Evolutionary conservation across 1,140 invertebrate species (phyloP), one percentile per base, ranked within the genome.

Genomic region (Pseudachorutes palmiensis): DNA sequence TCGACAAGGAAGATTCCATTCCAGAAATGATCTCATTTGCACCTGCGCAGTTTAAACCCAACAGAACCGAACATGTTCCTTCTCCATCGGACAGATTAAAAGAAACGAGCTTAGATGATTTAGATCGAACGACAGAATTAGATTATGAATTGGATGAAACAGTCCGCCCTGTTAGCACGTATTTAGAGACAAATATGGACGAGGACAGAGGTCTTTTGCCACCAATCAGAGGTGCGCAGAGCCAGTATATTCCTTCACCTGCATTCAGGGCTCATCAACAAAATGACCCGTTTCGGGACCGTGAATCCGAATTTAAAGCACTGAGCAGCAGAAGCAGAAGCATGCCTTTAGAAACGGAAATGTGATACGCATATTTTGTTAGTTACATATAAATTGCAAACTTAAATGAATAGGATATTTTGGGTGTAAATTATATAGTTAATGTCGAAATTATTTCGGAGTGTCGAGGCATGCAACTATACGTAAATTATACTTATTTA

Each of bases 301-400:
- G 1, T 66, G n/a, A n/a, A n/a, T n/a, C 68, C n/a, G 67, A 69
- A n/a, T 73, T 69, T 41, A 69, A 71, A 45, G 69, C 63, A 29
- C 41, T 71, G 14, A 71, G 65, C 33, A 69, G 58, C 62, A 55
- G 69, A 22, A 73, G 72, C 60, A 73, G 69, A 65, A 71, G 69
- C 48, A 71, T 73, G 69, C 72, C 72, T 62, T 64, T 73, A 29
- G 72, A 73, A 70, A 73, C 72, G 29, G 72, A 73, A 70, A 73
- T 73, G 72, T 73, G 62, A 66, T 61, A 66, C 36, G n/a, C n/a
- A n/a, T n/a, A n/a, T n/a, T n/a, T n/a, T n/a, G n/a, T n/a, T n/a
- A 45, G 36, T 12, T 45, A 45, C 36, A 9, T 45, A 45, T 12
- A 45, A 45, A 9, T 12, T 19, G 9, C 22, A 24, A 58, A 58